Base-by-base conservation (phyloP, 2,888 invertebrate genomes). In the Cryptops parisi region DNA sequence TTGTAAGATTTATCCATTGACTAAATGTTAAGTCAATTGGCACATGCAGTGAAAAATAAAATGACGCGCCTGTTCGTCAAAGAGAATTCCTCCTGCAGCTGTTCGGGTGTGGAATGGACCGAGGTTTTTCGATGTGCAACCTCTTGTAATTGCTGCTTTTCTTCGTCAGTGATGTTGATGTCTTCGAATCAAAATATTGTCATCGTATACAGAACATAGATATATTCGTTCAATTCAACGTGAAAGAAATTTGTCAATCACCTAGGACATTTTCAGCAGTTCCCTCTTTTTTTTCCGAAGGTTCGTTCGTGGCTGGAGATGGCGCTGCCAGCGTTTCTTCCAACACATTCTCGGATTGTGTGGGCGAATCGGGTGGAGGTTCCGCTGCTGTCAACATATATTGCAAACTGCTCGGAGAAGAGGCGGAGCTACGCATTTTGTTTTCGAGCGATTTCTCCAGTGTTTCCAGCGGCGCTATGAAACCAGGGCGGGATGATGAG, bases 101-200 rank as follows among this genome's bases (percentile, higher is more conserved):
- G 54, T 49, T 62, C 63, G 22, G 60, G 47, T 47, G 22, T 47
- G 23, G 24, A 12, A n/a, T 47, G 47, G n/a, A 15, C 9, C 19
- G 22, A 24, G n/a, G 23, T 12, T 33, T 33, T 33, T 2, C 47
- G 47, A n/a, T 47, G 47, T 25, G n/a, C 25, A 17, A 22, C 53
- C 24, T 71, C 70, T 51, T 72, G 60, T 55, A 68, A 67, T 55
- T 81, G 78, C 62, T 87, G 82, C 64, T 94, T 94, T 65, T 94
- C 91, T 67, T 94, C 93, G 64, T 93, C 93, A 0, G 93, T 93
- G 21, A 90, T 84, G 68, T 90, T 91, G 50, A 79, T 72, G 54
- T 78, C n/a, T n/a, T n/a, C n/a, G n/a, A n/a, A n/a, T n/a, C n/a
- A n/a, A n/a, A n/a, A n/a, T n/a, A n/a, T n/a, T n/a, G n/a, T n/a